Percentiles rank a stretch among this genome's conserved stretches.
Conservation (phyloP, 1,140 invertebrate genomes). For the Drosophila nebulosa region DNA sequence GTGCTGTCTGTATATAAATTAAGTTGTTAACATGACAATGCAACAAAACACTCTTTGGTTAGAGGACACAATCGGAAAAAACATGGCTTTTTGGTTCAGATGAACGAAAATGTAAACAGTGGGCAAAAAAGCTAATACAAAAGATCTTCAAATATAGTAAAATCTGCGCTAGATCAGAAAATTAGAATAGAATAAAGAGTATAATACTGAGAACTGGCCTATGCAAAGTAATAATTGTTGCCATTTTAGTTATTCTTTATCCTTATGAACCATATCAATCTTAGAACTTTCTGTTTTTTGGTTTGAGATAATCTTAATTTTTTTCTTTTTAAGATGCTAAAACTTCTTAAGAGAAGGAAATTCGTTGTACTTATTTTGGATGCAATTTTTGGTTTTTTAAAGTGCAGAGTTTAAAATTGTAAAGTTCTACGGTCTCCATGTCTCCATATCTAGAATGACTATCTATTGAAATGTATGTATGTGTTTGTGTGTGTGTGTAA, state of each 20-base stretch:
- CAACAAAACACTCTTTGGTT: constrained; percentile 55
- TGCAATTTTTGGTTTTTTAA: not conserved
- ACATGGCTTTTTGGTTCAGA: not conserved
- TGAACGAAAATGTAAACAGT: not conserved
- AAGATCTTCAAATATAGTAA: not conserved
- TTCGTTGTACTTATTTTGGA: no score
- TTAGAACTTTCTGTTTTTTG: no score
- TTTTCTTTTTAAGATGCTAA: no score
- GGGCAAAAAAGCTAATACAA: not conserved
- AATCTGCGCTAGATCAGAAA: no score
- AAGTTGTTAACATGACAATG: constrained; percentile 77
- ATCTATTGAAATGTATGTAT: not conserved
- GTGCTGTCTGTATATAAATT: constrained; percentile 60
- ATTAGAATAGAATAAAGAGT: no score
- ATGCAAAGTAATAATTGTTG: no score
- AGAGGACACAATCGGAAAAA: constrained; percentile 16
- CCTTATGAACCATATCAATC: no score
- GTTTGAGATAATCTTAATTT: no score
- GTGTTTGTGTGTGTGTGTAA: not conserved
- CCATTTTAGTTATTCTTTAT: no score
- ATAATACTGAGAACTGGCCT: no score
- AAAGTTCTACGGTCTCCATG: not conserved
- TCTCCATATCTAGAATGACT: not conserved
- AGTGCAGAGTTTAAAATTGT: not conserved
- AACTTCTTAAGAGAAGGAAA: no score